These are phyloP conservation scores for Acrossocheilus wenchowensis DNA, from an alignment of 2,797 vertebrate species.

Conservation along the genomic window DNA sequence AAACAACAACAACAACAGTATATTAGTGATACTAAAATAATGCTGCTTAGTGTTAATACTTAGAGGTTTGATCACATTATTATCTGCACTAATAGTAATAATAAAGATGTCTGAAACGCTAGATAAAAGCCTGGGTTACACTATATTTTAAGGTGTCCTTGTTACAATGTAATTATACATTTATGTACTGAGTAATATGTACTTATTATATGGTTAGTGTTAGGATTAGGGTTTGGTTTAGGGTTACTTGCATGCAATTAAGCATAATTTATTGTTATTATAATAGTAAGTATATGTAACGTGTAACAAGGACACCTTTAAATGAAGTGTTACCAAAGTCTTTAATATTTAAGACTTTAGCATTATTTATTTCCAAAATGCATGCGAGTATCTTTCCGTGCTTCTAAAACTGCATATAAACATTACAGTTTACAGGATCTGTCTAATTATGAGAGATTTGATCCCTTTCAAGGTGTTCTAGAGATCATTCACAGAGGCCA, in stretches of 20 bases:
- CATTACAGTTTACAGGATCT: slow-evolving; percentile 7
- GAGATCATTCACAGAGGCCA: slow-evolving; percentile 51
- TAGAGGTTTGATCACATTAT: background rate
- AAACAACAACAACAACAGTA: background rate
- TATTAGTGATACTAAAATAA: background rate
- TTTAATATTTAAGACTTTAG: background rate
- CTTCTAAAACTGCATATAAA: slow-evolving; percentile 44
- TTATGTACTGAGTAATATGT: no score
- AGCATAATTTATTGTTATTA: no score
- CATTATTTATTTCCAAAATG: slow-evolving; percentile 53
- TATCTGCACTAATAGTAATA: background rate
- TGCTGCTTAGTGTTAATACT: background rate
- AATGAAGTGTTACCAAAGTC: background rate
- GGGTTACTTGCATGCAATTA: no score
- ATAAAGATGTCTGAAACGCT: background rate
- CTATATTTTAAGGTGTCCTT: no score
- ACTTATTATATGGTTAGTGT: no score
- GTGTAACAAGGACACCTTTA: no score
- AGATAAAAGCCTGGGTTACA: background rate
- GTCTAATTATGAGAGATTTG: slow-evolving; percentile 7
- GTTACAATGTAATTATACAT: no score
- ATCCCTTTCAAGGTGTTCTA: slow-evolving; percentile 29
- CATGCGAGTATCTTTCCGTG: slow-evolving; percentile 19
- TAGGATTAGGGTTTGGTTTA: no score
- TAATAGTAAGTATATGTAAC: no score